Evolutionary conservation across 2,797 vertebrate species (phyloP).

Genomic region (Brachyalestes nurse): DNA sequence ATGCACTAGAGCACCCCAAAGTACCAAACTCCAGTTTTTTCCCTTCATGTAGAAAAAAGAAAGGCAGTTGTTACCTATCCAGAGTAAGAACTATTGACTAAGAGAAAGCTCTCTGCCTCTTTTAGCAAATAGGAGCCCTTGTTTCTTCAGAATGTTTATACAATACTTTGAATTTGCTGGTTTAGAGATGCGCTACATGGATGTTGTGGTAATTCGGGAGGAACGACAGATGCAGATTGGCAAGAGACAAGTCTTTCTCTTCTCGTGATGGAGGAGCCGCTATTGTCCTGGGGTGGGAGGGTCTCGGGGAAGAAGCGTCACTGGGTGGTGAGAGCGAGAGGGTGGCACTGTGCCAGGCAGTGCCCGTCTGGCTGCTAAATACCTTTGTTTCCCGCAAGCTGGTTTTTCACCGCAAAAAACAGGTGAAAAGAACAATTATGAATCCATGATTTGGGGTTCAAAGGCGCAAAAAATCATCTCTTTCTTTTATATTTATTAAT

Average conservation of each 20-base stretch:
- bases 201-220: neutral
- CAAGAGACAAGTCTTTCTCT: slow-evolving; percentile 39
- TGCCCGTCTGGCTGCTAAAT: slow-evolving; percentile 79
- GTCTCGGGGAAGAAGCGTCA: slow-evolving; percentile 58
- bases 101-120: neutral
- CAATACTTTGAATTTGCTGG: neutral
- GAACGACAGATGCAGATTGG: slow-evolving; percentile 31
- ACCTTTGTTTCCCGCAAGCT: slow-evolving; percentile 71
- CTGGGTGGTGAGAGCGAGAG: slow-evolving; percentile 61
- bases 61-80: neutral
- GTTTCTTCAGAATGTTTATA: slow-evolving; percentile 4
- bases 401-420: slow-evolving; percentile 48
- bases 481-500: neutral
- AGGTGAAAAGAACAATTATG: slow-evolving; percentile 42
- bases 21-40: neutral
- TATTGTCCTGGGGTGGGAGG: slow-evolving; percentile 59
- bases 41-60: neutral
- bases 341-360: slow-evolving; percentile 77
- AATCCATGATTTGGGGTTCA: slow-evolving; percentile 3
- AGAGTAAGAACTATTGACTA: slow-evolving; percentile 2
- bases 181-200: slow-evolving; percentile 9
- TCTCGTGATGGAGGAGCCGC: slow-evolving; percentile 49
- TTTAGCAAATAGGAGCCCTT: slow-evolving; percentile 10
- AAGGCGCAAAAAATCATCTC: neutral
- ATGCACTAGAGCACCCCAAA: slow-evolving; percentile 12